A percentile compares a stretch with the other conserved stretches of the same genome.
phyloP scores from a whole-genome alignment of 2,888 invertebrate species.

The Pammene fasciana region DNA sequence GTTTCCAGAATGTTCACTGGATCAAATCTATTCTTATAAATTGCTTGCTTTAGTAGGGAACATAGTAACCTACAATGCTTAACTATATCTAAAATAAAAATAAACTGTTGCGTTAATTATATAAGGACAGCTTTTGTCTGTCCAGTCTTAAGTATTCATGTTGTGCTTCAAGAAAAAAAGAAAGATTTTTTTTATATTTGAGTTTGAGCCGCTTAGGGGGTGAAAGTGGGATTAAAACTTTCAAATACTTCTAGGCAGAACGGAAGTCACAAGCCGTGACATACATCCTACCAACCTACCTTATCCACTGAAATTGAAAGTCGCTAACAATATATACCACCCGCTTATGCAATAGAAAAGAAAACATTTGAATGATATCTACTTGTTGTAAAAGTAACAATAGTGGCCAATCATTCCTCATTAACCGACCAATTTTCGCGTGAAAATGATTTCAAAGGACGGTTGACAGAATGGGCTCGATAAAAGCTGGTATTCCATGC shows the following conservation, averaged over 20 bases:
- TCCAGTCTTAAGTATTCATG: too few species aligned
- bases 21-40: slow-evolving; percentile 9
- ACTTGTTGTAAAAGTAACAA: slow-evolving; percentile 6
- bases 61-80: background rate
- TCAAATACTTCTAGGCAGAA: too few species aligned
- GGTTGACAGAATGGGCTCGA: slow-evolving; percentile 12
- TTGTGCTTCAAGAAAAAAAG: too few species aligned
- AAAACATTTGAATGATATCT: background rate
- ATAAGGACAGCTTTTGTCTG: too few species aligned
- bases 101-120: too few species aligned
- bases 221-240: too few species aligned
- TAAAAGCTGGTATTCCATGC: slow-evolving; percentile 28
- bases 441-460: slow-evolving; percentile 13
- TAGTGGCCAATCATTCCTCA: slow-evolving; percentile 2
- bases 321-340: background rate
- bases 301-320: background rate
- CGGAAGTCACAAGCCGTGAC: too few species aligned
- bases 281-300: too few species aligned
- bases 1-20: background rate
- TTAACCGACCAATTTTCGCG: slow-evolving; percentile 1
- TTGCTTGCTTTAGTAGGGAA: slow-evolving; percentile 6
- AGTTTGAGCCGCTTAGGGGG: too few species aligned
- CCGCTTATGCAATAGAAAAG: slow-evolving; percentile 5
- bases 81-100: too few species aligned
- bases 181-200: too few species aligned